Evolutionary conservation across 2,888 invertebrate genomes (phyloP).

Genomic region (Perizoma flavofasciatum): DNA sequence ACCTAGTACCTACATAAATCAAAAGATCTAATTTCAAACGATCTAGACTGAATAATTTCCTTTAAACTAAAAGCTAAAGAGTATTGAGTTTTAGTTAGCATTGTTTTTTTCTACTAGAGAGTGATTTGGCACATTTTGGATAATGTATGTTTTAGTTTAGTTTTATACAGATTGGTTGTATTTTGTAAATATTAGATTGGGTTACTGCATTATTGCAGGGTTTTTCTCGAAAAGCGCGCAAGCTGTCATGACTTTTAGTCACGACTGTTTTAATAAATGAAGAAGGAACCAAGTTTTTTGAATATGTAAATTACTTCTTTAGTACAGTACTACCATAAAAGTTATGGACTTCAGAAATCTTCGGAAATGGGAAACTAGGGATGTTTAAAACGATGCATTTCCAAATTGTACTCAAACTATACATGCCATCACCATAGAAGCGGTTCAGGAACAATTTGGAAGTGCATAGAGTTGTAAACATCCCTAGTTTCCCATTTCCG

Average conservation of each 20-base stretch:
- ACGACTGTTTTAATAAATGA: constrained; percentile 3
- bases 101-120: constrained; percentile 39
- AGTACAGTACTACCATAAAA: too few relatives aligned
- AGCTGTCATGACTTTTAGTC: not conserved
- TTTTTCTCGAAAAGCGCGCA: constrained; percentile 24
- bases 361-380: too few relatives aligned
- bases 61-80: constrained; percentile 47
- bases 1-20: constrained; percentile 54
- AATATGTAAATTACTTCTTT: not conserved
- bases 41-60: constrained; percentile 77
- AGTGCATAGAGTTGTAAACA: too few relatives aligned
- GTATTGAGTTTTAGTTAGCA: constrained; percentile 47
- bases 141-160: constrained; percentile 45
- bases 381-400: too few relatives aligned
- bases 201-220: constrained; percentile 46
- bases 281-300: not conserved
- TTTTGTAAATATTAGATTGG: constrained; percentile 46
- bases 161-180: constrained; percentile 52
- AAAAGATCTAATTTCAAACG: constrained; percentile 65
- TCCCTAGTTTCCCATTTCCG: too few relatives aligned
- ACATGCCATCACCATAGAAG: too few relatives aligned
- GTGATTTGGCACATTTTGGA: constrained; percentile 41
- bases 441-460: too few relatives aligned
- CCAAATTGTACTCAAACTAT: too few relatives aligned
- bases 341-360: too few relatives aligned